Base-by-base conservation (phyloP, 2,113 vertebrate species). In the Chitala chitala region DNA sequence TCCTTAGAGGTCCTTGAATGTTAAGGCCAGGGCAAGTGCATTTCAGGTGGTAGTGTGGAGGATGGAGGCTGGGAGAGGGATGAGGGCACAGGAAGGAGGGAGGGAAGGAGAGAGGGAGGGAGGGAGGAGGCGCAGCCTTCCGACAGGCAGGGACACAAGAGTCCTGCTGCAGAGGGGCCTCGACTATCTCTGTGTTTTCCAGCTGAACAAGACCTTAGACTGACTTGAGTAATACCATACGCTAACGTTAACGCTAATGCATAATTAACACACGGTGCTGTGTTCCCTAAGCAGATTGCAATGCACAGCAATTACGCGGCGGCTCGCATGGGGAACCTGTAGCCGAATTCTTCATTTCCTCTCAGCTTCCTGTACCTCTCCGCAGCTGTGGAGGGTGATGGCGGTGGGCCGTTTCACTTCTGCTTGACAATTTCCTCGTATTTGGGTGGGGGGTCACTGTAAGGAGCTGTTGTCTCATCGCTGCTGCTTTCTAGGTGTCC, bases 361-460 rank as follows among this genome's bases (percentile, higher is more conserved):
- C 55, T 24, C 29, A n/a, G 17, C 20, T n/a, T 9, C 58, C 56
- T 36, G 42, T 29, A 29, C 33, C 8, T 38, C 17, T 22, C 36
- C 46, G 31, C 6, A 6, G 24, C 63, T 17, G 4, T 31, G 12
- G 5, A 53, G 70, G 24, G 36, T 36, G 63, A 17, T 7, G 40
- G 17, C 2, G 0, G 0, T 1, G 36, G 2, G 20, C 36, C 59
- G 9, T 26, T 56, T 87, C 74, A 88, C 70, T 82, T 87, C 75
- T 82, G 81, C 54, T 88, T 90, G 78, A 94, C 86, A 1, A 96
- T 94, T 84, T 96, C 94, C 71, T 96, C 94, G 0, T 96, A 96
- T 78, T 93, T 94, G 13, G 94, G 94, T 0, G 94, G 94, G 0
- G 93, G 92, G 44, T 96, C 94, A 0, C 74, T 93, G 79, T 94